Percentiles rank a stretch among this genome's conserved stretches.
Conservation (phyloP, 2,797 vertebrate genomes). For the Catamblyrhynchus diadema region DNA sequence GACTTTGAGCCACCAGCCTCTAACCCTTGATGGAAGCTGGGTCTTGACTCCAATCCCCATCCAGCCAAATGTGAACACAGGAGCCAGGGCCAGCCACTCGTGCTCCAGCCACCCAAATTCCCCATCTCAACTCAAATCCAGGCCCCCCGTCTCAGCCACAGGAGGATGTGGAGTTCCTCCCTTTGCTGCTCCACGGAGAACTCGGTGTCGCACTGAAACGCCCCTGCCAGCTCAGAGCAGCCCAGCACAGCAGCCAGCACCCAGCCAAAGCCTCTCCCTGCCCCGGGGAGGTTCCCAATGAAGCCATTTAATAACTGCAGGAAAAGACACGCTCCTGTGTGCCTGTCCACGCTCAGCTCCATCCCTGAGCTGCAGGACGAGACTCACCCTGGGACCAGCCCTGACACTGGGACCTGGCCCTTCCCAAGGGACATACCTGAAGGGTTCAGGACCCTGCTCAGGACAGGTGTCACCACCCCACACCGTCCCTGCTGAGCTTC, state of each 20-base stretch:
- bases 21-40: rapidly evolving
- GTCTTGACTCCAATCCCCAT: not conserved
- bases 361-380: not conserved
- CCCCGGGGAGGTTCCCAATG: not conserved
- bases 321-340: not conserved
- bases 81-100: rapidly evolving
- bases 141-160: rapidly evolving
- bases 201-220: rapidly evolving
- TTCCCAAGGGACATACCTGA: not conserved
- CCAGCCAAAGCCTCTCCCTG: not conserved
- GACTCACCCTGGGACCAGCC: rapidly evolving
- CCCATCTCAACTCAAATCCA: not conserved
- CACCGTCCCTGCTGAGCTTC: rapidly evolving
- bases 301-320: not conserved
- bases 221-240: not conserved
- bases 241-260: not conserved
- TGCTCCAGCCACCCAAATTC: not conserved
- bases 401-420: rapidly evolving
- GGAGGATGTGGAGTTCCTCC: rapidly evolving
- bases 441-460: not conserved
- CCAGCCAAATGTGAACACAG: not conserved
- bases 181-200: not conserved
- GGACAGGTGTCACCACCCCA: not conserved
- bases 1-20: not conserved
- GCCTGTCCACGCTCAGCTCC: not conserved